Percentiles rank a stretch among this genome's conserved stretches.
These are phyloP conservation scores for human DNA, from an alignment of 2,113 vertebrate species.

Conservation along the genomic window GRCh38 chr7:90591501-90592000, in stretches of 20 bases:
- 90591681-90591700: background rate
- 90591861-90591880: background rate
- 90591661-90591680: background rate
- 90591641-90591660: background rate
- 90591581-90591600: background rate
- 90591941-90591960: background rate
- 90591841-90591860: background rate
- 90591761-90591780: slow-evolving; percentile 25
- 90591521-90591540: background rate
- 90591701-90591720: background rate
- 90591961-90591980: background rate
- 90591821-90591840: slow-evolving; percentile 11
- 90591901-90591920: background rate
- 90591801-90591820: slow-evolving; percentile 29
- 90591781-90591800: background rate
- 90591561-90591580: background rate
- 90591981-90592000: background rate
- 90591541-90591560: background rate
- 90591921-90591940: background rate
- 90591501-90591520: background rate
- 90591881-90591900: background rate
- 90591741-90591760: slow-evolving; percentile 26
- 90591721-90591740: background rate
- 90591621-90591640: background rate
- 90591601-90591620: background rate